Base-by-base conservation (phyloP, 2,797 vertebrate species). In the Clarias pachynema region DNA sequence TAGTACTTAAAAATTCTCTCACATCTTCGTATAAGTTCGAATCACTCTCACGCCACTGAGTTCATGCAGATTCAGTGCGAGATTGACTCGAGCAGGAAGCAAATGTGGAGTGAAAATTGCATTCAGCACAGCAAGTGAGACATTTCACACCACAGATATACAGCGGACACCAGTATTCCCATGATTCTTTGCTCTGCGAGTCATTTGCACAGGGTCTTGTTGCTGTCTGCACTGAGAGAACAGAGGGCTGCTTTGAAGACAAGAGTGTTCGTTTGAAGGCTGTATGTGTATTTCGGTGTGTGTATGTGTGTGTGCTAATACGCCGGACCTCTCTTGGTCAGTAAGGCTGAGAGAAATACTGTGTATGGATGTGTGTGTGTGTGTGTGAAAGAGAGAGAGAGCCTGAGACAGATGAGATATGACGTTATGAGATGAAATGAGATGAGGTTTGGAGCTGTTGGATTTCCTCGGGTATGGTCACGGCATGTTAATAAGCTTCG, bases 211-310 rank as follows among this genome's bases (percentile, higher is more conserved):
- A 57, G 65, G 49, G 49, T 53, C 49, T 53, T 60, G 40, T 70
- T 65, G 34, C 31, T 65, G 63, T 87, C 79, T 73, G 75, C 34
- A 70, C 65, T 81, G 84, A 86, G 26, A 83, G 86, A 87, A 87
- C 79, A 89, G 83, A 85, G 66, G 24, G 77, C 83, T 83, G 85
- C 89, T 89, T 85, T 89, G 89, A 87, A 84, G 77, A 84, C 22
- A n/a, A 78, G 59, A 79, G 79, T 73, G 40, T 84, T 68, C 72
- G 85, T 70, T 75, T 60, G 78, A 81, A 81, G 70, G 37, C 53
- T 49, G 69, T 59, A 18, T 79, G 72, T 31, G n/a, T 44, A 40
- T 49, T 49, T 70, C 65, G 40, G 78, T 80, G 78, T 80, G 79
- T 29, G 20, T 65, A 1, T 70, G 49, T 59, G 29, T 73, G 70